A percentile compares a stretch with the other conserved stretches of the same genome.
Conservation (phyloP, 2,888 invertebrate species). For the Nasonovia ribisnigri region DNA sequence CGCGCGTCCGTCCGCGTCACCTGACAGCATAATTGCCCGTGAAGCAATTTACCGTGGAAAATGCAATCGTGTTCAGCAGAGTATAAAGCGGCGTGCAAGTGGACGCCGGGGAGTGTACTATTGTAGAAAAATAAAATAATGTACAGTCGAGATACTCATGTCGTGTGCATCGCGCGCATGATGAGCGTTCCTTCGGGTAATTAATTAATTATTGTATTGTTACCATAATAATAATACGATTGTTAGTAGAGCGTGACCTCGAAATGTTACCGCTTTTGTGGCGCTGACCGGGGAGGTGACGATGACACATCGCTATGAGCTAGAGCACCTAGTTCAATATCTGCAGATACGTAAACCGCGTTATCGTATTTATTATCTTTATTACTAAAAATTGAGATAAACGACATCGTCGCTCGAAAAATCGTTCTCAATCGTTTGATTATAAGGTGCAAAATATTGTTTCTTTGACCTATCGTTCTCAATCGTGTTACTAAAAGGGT, state of each 20-base stretch:
- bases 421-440: too few species aligned
- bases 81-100: background rate
- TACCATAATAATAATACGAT: background rate
- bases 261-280: background rate
- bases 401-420: too few species aligned
- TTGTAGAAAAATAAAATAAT: background rate
- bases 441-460: too few species aligned
- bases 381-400: too few species aligned
- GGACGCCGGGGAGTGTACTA: background rate
- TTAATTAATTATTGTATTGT: conserved; percentile 39
- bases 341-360: too few species aligned
- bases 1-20: conserved; percentile 19
- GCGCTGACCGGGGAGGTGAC: background rate
- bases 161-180: background rate
- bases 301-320: conserved; percentile 32
- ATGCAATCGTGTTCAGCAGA: conserved; percentile 21
- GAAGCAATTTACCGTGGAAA: conserved; percentile 53
- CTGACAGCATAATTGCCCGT: conserved; percentile 54
- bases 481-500: too few species aligned
- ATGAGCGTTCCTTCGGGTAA: background rate
- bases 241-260: conserved; percentile 2
- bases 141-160: background rate
- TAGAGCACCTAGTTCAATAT: too few species aligned
- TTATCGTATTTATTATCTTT: too few species aligned
- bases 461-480: too few species aligned